These are phyloP conservation scores for Lithophane socia DNA, from an alignment of 2,888 invertebrate genomes.

Conservation along the genomic window DNA sequence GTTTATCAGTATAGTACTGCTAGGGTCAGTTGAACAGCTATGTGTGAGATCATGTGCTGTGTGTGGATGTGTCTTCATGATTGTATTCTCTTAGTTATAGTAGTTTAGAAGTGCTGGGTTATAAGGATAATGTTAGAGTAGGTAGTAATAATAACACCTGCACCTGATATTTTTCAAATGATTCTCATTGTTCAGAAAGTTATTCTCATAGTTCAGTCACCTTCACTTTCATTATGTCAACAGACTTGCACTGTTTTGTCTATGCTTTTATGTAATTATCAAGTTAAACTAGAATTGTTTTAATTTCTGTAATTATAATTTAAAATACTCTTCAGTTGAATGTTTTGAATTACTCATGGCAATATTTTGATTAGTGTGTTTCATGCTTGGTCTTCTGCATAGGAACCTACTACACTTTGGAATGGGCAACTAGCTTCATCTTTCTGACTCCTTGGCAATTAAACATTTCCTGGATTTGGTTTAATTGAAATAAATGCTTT, in stretches of 20 bases:
- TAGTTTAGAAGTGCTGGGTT: background rate
- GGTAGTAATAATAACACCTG: background rate
- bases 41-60: no score
- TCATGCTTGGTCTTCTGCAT: background rate
- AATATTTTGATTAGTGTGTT: background rate
- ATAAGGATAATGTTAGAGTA: background rate
- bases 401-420: background rate
- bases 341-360: background rate
- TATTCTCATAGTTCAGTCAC: no score
- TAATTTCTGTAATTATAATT: background rate
- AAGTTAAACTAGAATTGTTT: background rate
- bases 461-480: background rate
- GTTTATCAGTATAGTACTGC: background rate
- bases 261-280: background rate
- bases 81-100: background rate
- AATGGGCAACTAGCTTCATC: background rate
- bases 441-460: background rate
- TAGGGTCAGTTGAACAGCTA: background rate
- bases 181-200: conserved; percentile 4
- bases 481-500: background rate
- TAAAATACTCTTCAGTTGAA: background rate
- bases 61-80: background rate
- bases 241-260: conserved; percentile 7
- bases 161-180: background rate
- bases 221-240: conserved; percentile 2